Conservation (phyloP, 1,140 invertebrate genomes). For the Wiebesia pumilae region DNA sequence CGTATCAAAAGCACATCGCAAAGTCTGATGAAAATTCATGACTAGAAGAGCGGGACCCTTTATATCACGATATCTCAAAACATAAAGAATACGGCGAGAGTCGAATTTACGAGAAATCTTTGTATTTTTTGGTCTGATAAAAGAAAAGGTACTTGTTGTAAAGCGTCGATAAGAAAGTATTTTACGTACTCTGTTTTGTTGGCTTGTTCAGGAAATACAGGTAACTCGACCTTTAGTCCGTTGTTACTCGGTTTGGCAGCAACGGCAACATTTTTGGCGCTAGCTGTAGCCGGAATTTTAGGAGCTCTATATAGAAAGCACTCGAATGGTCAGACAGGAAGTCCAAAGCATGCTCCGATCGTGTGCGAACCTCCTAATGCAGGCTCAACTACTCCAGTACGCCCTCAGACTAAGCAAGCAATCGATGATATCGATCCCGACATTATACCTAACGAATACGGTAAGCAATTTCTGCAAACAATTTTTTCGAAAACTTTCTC, state of each 20-base stretch:
- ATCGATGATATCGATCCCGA: conserved; percentile 84
- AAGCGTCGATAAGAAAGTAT: neutral
- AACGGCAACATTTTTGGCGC: conserved; percentile 81
- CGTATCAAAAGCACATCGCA: neutral
- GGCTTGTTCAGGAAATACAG: conserved; percentile 60
- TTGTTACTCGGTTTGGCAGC: conserved; percentile 83
- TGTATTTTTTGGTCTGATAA: neutral
- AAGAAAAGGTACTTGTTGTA: neutral
- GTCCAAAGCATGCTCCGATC: conserved; percentile 80
- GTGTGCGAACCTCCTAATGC: conserved; percentile 75
- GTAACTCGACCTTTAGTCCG: conserved; percentile 78
- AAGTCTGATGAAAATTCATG: conserved; percentile 9
- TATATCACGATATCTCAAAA: neutral
- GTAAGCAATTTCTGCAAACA: conserved; percentile 73
- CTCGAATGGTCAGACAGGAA: conserved; percentile 73
- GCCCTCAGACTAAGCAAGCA: conserved; percentile 67
- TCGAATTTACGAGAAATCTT: neutral
- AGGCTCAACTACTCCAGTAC: conserved; percentile 73
- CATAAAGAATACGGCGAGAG: neutral
- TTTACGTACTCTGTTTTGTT: conserved; percentile 25
- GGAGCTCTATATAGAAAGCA: conserved; percentile 82
- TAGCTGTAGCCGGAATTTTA: conserved; percentile 82
- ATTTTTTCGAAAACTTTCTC: neutral
- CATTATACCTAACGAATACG: conserved; percentile 89
- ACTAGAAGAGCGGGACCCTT: neutral